Evolutionary conservation across 2,888 invertebrate species (phyloP).

Genomic region (Dryocosmus kuriphilus): DNA sequence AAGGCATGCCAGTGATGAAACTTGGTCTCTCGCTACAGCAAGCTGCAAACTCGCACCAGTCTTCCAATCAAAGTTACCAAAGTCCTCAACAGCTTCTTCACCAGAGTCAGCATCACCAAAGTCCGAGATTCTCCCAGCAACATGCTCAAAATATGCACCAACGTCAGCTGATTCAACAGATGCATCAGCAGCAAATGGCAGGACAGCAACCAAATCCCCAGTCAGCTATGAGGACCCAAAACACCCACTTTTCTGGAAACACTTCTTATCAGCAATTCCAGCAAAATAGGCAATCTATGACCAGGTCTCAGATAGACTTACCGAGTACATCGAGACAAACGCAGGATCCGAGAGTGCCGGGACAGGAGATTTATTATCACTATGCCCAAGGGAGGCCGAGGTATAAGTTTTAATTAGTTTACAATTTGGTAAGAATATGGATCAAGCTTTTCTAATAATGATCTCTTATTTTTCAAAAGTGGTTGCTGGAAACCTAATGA

Average conservation of each 20-base stretch:
- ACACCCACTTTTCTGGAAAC: slow-evolving; percentile 64
- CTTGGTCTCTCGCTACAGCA: slow-evolving; percentile 69
- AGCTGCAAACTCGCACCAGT: slow-evolving; percentile 51
- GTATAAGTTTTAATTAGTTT: not conserved
- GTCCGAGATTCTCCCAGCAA: slow-evolving; percentile 71
- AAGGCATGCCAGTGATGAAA: slow-evolving; percentile 65
- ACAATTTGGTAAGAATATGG: not conserved
- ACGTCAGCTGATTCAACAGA: slow-evolving; percentile 74
- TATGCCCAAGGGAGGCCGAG: slow-evolving; percentile 67
- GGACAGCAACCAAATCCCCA: slow-evolving; percentile 72
- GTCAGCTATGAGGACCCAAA: slow-evolving; percentile 76
- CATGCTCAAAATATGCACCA: slow-evolving; percentile 74
- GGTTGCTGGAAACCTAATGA: too few species aligned
- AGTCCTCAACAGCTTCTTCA: slow-evolving; percentile 71
- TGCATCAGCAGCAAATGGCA: slow-evolving; percentile 77
- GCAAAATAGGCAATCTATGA: slow-evolving; percentile 70
- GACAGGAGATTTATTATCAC: slow-evolving; percentile 73
- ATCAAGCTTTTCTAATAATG: not conserved
- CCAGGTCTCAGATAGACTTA: slow-evolving; percentile 73
- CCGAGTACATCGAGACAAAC: slow-evolving; percentile 72
- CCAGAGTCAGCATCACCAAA: slow-evolving; percentile 72
- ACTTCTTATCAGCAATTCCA: slow-evolving; percentile 72
- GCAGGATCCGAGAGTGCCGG: slow-evolving; percentile 67
- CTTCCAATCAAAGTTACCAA: slow-evolving; percentile 65
- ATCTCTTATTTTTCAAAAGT: too few species aligned